phyloP scores from a whole-genome alignment of 2,113 vertebrate species.

The Coracopsis vasa region DNA sequence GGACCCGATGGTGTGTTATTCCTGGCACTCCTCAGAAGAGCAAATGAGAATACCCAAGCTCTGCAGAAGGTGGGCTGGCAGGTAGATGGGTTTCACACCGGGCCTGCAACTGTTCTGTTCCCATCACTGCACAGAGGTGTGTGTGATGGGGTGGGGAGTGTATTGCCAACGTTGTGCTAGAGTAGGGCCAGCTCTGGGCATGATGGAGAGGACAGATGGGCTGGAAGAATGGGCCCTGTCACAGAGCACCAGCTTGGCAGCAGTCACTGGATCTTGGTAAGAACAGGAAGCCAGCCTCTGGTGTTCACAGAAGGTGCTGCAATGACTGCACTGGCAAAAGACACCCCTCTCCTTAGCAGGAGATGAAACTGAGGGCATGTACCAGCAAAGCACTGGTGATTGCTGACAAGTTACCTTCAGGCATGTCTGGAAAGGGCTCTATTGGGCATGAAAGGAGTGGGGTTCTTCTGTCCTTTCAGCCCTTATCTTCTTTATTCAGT shows the following conservation, averaged over 20 bases:
- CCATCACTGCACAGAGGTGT: neutral
- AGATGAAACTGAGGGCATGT: neutral
- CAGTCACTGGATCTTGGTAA: neutral
- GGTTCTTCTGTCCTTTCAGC: neutral
- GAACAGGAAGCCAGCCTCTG: neutral
- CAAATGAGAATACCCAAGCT: neutral
- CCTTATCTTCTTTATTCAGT: neutral
- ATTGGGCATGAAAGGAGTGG: neutral
- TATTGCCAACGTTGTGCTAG: rapidly evolving
- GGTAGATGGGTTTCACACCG: rapidly evolving
- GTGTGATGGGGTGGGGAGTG: neutral
- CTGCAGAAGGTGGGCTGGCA: neutral
- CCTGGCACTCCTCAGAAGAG: neutral
- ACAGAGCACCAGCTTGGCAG: neutral
- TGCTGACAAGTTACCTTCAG: neutral
- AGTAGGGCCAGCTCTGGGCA: neutral
- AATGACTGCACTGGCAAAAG: neutral
- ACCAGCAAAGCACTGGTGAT: neutral
- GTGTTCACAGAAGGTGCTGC: neutral
- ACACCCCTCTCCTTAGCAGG: neutral
- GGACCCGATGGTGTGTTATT: neutral
- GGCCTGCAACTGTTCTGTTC: neutral
- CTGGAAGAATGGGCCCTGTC: neutral
- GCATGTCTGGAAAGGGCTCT: neutral
- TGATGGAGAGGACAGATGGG: neutral